Base-by-base conservation (phyloP, 37 sponge, comb jelly and placozoan genomes). In the Agelas oroides region DNA sequence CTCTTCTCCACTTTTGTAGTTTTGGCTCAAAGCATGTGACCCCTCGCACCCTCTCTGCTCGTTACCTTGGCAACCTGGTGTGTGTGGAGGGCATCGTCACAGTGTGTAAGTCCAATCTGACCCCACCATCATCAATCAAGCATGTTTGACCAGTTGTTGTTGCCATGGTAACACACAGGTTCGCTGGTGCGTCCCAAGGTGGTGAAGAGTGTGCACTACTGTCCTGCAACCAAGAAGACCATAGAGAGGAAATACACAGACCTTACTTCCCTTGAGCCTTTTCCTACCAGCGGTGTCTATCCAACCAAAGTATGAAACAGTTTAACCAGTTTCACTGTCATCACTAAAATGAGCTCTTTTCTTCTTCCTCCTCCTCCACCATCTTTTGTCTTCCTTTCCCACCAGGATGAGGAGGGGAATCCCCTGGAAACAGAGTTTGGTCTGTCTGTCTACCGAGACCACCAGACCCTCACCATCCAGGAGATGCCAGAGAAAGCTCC, bases 401-500 rank as follows among this genome's bases (percentile, higher is more conserved):
- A 14, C 14, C 46, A 94, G 94, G 99, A 99, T 79, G 99, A 96
- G 41, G 99, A 96, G 33, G 96, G 94, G 16, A 94, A 99, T 57
- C 96, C 95, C 32, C 84, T 99, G 61, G 97, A 99, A 82, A 99
- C 99, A 25, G 99, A 99, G 73, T 99, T 87, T 79, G 99, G 99
- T n/a, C 33, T 97, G 66, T 99, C 87, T 64, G 76, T 88, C 31
- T 99, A 92, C 70, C 70, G 84, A 35, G 97, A 99, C 68, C 93
- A 99, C 74, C 99, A 99, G 87, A 93, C 99, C 25, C 69, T 99
- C 32, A 93, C 82, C 57, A 91, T 99, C 46, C 99, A 99, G 83
- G 99, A 99, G 80, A 92, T 96, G 93, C 99, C 99, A 56, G 99
- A 99, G 86, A 95, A 88, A 59, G 92, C 99, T 32, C 99, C 99